Evolutionary conservation across 2,113 vertebrate species (phyloP).

Genomic region (Phalacrocorax carbo): DNA sequence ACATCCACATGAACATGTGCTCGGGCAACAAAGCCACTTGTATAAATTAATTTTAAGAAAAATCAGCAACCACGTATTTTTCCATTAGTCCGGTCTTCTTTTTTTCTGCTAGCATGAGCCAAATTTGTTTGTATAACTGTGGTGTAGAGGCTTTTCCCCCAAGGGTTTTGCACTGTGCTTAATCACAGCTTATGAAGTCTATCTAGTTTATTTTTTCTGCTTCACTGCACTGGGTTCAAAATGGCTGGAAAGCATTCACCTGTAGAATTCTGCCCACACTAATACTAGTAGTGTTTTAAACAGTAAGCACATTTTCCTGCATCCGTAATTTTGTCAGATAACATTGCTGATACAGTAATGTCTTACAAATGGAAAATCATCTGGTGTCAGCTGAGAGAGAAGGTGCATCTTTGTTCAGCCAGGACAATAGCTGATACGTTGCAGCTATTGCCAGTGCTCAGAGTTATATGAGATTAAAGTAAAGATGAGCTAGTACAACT

Average conservation of each 20-base stretch:
- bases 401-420: neutral
- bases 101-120: neutral
- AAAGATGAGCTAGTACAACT: neutral
- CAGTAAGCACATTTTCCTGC: neutral
- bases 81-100: neutral
- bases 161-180: neutral
- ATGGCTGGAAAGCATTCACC: slow-evolving; percentile 14
- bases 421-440: neutral
- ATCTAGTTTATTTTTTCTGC: neutral
- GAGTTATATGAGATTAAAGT: neutral
- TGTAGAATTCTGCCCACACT: neutral
- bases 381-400: neutral
- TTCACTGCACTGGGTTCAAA: neutral
- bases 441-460: neutral
- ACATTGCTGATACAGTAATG: neutral
- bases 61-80: neutral
- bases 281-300: neutral
- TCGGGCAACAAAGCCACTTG: neutral
- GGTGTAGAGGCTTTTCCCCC: neutral
- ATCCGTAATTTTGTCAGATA: neutral
- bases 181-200: neutral
- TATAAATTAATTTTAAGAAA: neutral
- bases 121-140: neutral
- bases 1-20: neutral
- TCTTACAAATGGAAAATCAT: neutral